A percentile compares a stretch with the other conserved stretches of the same genome.
phyloP scores from a whole-genome alignment of 1,140 invertebrate genomes.

The Hylyphantes graminicola region DNA sequence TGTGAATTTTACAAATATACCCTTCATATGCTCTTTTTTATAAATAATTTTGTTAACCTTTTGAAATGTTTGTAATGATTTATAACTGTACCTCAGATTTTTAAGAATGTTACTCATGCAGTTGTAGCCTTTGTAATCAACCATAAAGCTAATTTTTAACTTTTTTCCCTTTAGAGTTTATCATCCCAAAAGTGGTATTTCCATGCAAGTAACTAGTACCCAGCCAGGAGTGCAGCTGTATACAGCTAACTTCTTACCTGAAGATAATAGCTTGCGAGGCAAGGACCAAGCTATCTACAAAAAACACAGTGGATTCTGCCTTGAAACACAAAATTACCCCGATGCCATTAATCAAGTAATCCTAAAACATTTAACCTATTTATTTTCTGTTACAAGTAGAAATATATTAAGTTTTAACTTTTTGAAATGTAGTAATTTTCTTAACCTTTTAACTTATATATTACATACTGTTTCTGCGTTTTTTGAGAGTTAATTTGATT shows the following conservation, averaged over 20 bases:
- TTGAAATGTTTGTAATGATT: too few relatives aligned
- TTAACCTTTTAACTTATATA: too few relatives aligned
- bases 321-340: slow-evolving; percentile 93
- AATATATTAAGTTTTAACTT: too few relatives aligned
- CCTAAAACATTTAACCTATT: too few relatives aligned
- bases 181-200: slow-evolving; percentile 78
- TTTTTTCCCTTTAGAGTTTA: slow-evolving; percentile 49
- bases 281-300: slow-evolving; percentile 84
- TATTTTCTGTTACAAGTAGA: too few relatives aligned
- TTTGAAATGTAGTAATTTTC: too few relatives aligned
- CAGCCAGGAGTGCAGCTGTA: slow-evolving; percentile 94
- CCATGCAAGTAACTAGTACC: slow-evolving; percentile 81
- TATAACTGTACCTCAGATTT: too few relatives aligned
- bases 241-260: slow-evolving; percentile 81
- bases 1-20: too few relatives aligned
- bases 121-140: neutral
- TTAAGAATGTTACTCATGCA: neutral
- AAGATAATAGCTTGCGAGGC: slow-evolving; percentile 68
- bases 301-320: slow-evolving; percentile 84
- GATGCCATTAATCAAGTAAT: slow-evolving; percentile 86
- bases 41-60: too few relatives aligned
- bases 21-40: too few relatives aligned
- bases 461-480: too few relatives aligned
- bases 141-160: neutral
- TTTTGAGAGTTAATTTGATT: too few relatives aligned